phyloP scores from a whole-genome alignment of 2,888 invertebrate species.

The Andrena fulva region DNA sequence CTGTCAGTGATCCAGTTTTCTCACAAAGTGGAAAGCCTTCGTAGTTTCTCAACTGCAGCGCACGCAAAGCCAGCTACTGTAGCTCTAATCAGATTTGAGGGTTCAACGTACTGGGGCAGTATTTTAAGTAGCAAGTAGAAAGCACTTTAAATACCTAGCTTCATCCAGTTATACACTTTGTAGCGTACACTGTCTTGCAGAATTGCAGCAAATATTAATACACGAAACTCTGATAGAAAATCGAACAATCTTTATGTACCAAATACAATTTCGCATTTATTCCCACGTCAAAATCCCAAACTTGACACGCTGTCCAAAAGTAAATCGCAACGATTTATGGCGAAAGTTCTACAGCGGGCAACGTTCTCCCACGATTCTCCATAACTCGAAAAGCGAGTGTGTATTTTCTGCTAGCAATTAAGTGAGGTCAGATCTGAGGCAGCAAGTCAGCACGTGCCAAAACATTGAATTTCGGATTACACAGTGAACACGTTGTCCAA shows the following conservation, averaged over 20 bases:
- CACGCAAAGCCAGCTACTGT: slow-evolving; percentile 23
- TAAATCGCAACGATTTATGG: too few relatives aligned
- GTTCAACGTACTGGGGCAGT: slow-evolving; percentile 49
- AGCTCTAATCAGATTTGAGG: slow-evolving; percentile 46
- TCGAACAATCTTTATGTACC: background rate
- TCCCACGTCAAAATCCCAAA: background rate
- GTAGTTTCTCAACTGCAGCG: slow-evolving; percentile 7
- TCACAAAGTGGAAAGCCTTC: background rate
- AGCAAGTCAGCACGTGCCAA: background rate
- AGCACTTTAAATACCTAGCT: slow-evolving; percentile 35
- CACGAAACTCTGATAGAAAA: background rate
- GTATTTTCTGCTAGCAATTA: background rate
- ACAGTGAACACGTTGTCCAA: background rate
- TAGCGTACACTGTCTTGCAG: background rate
- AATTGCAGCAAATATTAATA: background rate
- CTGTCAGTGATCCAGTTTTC: background rate
- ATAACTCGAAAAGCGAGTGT: too few relatives aligned
- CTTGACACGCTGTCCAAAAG: background rate
- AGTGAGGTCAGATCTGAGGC: background rate
- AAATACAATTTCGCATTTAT: background rate
- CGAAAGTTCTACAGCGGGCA: too few relatives aligned
- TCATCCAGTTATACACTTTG: slow-evolving; percentile 24
- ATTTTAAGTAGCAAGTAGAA: slow-evolving; percentile 55
- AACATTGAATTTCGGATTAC: background rate
- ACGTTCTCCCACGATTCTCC: too few relatives aligned